A percentile compares a stretch with the other conserved stretches of the same genome.
These are phyloP conservation scores for Rambutsinella grinnellia DNA, from an alignment of 2,888 invertebrate species.

Conservation along the genomic window DNA sequence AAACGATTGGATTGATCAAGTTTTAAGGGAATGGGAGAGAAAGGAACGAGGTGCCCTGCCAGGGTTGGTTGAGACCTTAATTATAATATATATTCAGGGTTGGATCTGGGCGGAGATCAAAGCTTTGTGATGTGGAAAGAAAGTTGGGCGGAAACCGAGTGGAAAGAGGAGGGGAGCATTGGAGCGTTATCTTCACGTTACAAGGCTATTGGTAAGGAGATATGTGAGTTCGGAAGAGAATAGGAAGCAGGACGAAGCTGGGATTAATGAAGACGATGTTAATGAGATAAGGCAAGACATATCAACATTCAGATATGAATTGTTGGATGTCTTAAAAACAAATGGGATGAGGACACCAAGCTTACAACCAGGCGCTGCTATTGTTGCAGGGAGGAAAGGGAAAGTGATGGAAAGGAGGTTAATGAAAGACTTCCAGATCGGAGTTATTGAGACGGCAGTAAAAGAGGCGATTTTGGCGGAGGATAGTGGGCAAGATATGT, in stretches of 20 bases:
- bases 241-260: conserved; percentile 88
- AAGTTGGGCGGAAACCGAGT: conserved; percentile 71
- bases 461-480: conserved; percentile 80
- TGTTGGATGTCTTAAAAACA: conserved; percentile 89
- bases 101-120: conserved; percentile 94
- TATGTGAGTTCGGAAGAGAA: conserved; percentile 90
- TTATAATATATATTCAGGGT: conserved; percentile 87
- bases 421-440: conserved; percentile 91
- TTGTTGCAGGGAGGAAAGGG: conserved; percentile 86
- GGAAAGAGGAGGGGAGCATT: conserved; percentile 37
- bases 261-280: conserved; percentile 96
- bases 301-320: conserved; percentile 91
- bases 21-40: conserved; percentile 73
- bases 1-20: conserved; percentile 76
- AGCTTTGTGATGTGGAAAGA: conserved; percentile 80
- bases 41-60: conserved; percentile 89
- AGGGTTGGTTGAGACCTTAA: conserved; percentile 84
- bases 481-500: conserved; percentile 82
- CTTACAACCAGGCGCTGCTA: conserved; percentile 76
- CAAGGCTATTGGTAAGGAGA: conserved; percentile 88
- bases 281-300: conserved; percentile 98
- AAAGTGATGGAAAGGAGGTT: conserved; percentile 88
- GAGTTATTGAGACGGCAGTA: conserved; percentile 85
- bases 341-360: conserved; percentile 90
- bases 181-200: conserved; percentile 83